A percentile compares a stretch with the other conserved stretches of the same genome.
Conservation (phyloP, 2,113 vertebrate genomes). For the Ptilorrhoa leucosticta region DNA sequence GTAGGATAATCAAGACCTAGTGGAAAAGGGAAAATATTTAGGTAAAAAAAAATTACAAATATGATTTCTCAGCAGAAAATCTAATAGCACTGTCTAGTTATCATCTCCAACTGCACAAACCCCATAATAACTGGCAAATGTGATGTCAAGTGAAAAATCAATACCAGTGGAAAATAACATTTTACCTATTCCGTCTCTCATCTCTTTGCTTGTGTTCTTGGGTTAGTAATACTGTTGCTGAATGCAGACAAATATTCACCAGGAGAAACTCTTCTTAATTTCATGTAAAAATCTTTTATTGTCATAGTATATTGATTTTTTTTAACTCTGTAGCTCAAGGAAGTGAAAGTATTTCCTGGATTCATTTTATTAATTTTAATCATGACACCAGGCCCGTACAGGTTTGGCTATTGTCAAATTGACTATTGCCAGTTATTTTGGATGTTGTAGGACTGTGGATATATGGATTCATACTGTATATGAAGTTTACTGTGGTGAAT, state of each 20-base stretch:
- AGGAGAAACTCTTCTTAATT: neutral
- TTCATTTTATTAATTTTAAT: neutral
- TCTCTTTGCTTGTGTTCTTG: rapidly evolving
- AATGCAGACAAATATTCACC: neutral
- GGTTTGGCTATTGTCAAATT: neutral
- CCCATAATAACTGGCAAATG: neutral
- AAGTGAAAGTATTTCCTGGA: neutral
- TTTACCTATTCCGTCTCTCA: neutral
- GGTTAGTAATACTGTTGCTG: neutral
- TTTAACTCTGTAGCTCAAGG: neutral
- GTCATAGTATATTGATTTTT: neutral
- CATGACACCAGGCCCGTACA: neutral
- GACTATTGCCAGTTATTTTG: neutral
- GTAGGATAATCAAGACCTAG: neutral
- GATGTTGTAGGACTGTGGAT: neutral
- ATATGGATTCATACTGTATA: neutral
- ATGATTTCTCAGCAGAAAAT: neutral
- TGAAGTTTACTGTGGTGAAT: neutral
- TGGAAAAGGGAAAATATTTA: neutral
- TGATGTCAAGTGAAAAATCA: neutral
- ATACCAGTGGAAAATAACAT: neutral
- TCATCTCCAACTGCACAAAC: neutral
- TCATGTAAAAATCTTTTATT: neutral
- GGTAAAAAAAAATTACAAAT: neutral
- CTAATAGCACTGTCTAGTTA: neutral